Percentiles rank a stretch among this genome's conserved stretches.
Evolutionary conservation across 2,113 vertebrate genomes (phyloP).

Genomic region (Columba janthina): DNA sequence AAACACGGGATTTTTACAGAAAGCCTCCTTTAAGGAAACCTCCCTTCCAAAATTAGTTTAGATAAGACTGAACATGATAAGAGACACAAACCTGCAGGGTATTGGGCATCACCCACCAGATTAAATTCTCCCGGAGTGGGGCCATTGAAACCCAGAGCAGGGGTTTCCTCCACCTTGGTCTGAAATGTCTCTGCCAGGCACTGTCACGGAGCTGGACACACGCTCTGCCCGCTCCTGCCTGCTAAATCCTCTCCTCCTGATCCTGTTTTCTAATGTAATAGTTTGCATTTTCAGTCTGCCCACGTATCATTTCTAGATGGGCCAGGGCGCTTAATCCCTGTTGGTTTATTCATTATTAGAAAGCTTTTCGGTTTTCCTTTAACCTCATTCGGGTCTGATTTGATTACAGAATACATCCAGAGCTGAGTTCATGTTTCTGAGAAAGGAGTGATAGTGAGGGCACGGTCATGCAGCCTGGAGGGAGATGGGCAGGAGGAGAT

Average conservation of each 20-base stretch:
- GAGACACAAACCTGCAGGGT: background rate
- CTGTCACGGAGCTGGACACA: rapidly evolving
- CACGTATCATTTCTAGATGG: background rate
- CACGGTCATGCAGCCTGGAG: background rate
- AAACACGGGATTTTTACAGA: background rate
- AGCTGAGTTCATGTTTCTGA: background rate
- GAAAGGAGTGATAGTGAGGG: background rate
- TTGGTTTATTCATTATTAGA: background rate
- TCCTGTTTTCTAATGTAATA: background rate
- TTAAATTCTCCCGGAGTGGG: rapidly evolving
- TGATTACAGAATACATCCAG: background rate
- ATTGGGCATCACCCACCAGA: rapidly evolving
- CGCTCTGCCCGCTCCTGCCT: background rate
- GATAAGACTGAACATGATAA: rapidly evolving
- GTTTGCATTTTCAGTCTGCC: background rate
- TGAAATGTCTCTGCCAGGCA: background rate
- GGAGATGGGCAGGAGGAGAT: background rate
- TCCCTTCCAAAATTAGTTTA: background rate
- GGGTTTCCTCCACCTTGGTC: background rate
- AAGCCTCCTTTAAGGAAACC: background rate
- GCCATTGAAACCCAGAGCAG: background rate
- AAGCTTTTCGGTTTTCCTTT: background rate
- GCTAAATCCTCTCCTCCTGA: background rate
- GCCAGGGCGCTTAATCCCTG: background rate
- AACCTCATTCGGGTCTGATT: background rate